Evolutionary conservation across 2,797 vertebrate species (phyloP).

Genomic region (Miichthys miiuy): DNA sequence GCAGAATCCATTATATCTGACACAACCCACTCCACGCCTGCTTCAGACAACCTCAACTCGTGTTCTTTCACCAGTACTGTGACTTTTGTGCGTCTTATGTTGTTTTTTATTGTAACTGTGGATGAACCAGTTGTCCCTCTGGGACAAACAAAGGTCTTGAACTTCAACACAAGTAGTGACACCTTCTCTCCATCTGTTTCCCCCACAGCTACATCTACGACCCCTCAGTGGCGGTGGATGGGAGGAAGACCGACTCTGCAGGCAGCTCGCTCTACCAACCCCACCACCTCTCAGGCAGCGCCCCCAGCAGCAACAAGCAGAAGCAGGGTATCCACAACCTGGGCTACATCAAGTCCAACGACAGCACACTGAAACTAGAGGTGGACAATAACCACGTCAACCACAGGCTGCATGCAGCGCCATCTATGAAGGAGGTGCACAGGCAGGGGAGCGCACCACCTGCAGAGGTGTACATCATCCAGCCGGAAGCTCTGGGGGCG

Average conservation of each 20-base stretch:
- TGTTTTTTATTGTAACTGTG: too few species aligned
- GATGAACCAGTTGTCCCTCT: too few species aligned
- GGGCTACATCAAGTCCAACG: slow-evolving; percentile 80
- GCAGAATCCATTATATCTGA: too few species aligned
- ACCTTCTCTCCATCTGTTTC: slow-evolving; percentile 11
- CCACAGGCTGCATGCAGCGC: slow-evolving; percentile 72
- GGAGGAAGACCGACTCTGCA: slow-evolving; percentile 73
- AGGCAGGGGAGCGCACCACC: slow-evolving; percentile 25
- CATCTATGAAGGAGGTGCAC: slow-evolving; percentile 30
- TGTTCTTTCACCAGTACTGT: too few species aligned
- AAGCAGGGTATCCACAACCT: slow-evolving; percentile 85
- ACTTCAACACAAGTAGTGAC: slow-evolving; percentile 9
- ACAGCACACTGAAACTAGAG: slow-evolving; percentile 80
- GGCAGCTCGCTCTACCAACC: slow-evolving; percentile 80
- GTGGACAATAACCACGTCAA: slow-evolving; percentile 88
- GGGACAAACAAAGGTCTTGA: too few species aligned
- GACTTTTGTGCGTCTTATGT: too few species aligned
- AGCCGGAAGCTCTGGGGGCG: slow-evolving; percentile 61
- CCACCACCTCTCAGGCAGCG: slow-evolving; percentile 57
- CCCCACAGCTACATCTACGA: slow-evolving; percentile 91
- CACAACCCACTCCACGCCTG: too few species aligned
- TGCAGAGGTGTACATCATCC: slow-evolving; percentile 81
- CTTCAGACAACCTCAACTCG: too few species aligned
- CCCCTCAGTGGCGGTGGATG: slow-evolving; percentile 80
- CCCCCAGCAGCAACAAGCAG: slow-evolving; percentile 55